phyloP scores from a whole-genome alignment of 2,797 vertebrate genomes.

The Galago senegalensis region DNA sequence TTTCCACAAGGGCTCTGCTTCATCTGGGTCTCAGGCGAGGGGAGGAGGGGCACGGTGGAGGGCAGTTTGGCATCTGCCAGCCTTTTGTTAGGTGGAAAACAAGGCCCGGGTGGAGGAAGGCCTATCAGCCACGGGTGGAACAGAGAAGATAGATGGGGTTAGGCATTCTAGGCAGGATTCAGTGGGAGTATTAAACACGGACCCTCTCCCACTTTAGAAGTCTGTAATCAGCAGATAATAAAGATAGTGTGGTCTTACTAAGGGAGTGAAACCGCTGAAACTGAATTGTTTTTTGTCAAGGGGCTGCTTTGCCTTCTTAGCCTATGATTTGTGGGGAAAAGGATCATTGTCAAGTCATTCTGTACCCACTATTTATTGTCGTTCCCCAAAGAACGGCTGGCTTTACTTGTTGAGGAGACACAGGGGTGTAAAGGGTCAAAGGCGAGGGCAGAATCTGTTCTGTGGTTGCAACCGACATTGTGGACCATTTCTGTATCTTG shows the following conservation, averaged over 20 bases:
- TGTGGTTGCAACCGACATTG: not conserved
- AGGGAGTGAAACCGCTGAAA: not conserved
- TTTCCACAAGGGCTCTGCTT: conserved; percentile 23
- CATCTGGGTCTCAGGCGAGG: not conserved
- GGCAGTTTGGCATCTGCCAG: not conserved
- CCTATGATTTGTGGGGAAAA: conserved; percentile 53
- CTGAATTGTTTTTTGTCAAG: conserved; percentile 62
- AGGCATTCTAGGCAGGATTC: conserved; percentile 9
- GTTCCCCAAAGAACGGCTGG: conserved; percentile 12
- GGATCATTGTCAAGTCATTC: conserved; percentile 39
- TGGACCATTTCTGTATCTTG: not conserved
- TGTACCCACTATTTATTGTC: not conserved
- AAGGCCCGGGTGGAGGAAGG: not conserved
- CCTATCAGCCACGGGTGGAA: not conserved
- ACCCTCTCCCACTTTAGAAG: not conserved
- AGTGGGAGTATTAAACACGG: not conserved
- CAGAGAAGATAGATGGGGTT: conserved; percentile 33
- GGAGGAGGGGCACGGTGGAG: not conserved
- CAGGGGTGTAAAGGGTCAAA: conserved; percentile 39
- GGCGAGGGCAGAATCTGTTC: not conserved
- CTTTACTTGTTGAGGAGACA: conserved; percentile 35
- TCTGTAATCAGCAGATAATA: conserved; percentile 44
- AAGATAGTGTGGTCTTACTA: not conserved
- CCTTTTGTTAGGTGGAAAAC: conserved; percentile 63
- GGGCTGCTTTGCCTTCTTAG: conserved; percentile 20